phyloP scores from a whole-genome alignment of 2,113 vertebrate species.

The Lampris incognitus region DNA sequence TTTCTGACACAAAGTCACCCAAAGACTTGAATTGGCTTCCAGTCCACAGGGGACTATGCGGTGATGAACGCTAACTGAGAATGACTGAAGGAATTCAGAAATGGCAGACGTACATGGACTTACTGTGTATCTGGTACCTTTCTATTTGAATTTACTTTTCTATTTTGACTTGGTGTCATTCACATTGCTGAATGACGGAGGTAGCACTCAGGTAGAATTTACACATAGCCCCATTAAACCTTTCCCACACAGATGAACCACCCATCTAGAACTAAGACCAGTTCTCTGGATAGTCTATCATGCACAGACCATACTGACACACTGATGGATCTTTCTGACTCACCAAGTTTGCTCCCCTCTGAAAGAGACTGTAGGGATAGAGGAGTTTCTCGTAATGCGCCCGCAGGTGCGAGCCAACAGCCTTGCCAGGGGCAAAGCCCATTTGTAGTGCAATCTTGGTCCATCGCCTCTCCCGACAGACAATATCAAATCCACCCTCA shows the following conservation, averaged over 20 bases:
- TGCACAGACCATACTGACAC: neutral
- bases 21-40: too few relatives aligned
- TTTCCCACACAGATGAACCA: neutral
- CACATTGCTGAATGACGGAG: too few relatives aligned
- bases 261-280: neutral
- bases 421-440: slow-evolving; percentile 96
- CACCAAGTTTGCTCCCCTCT: slow-evolving; percentile 92
- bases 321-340: slow-evolving; percentile 62
- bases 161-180: too few relatives aligned
- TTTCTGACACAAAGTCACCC: too few relatives aligned
- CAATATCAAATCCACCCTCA: slow-evolving; percentile 94
- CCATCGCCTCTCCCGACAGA: slow-evolving; percentile 95
- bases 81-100: too few relatives aligned
- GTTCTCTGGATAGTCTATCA: neutral
- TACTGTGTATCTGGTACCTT: too few relatives aligned
- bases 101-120: too few relatives aligned
- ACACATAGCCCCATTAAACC: neutral
- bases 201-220: too few relatives aligned
- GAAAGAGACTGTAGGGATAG: slow-evolving; percentile 96
- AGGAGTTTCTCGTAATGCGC: slow-evolving; percentile 94
- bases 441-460: slow-evolving; percentile 95
- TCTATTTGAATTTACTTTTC: too few relatives aligned
- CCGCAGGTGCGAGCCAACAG: slow-evolving; percentile 95
- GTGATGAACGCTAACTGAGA: too few relatives aligned
- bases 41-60: too few relatives aligned